Conservation (phyloP, 2,888 invertebrate species). For the Euplexia lucipara region DNA sequence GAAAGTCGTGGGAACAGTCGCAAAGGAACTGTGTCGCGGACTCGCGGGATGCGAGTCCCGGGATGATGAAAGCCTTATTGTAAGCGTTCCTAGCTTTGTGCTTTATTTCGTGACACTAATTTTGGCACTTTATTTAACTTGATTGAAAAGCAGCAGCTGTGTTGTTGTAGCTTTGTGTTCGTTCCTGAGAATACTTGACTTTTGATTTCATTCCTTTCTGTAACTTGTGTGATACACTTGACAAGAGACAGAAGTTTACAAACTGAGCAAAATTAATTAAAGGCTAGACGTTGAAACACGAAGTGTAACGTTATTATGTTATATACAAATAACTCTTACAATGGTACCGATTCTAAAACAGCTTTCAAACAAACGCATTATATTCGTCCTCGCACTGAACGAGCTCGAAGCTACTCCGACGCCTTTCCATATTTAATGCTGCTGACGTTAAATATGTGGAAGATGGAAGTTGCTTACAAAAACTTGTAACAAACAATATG, state of each 20-base stretch:
- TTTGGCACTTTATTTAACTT: conserved; percentile 25
- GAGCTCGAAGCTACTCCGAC: conserved; percentile 10
- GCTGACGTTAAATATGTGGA: conserved; percentile 53
- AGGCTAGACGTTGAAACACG: background rate
- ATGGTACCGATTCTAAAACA: background rate
- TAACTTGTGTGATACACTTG: background rate
- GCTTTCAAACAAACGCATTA: conserved; percentile 5
- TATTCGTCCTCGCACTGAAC: background rate
- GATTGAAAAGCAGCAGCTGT: conserved; percentile 5
- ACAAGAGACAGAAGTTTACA: background rate
- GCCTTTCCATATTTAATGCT: conserved; percentile 53
- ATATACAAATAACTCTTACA: background rate
- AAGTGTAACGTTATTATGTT: background rate
- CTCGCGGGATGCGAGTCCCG: conserved; percentile 26
- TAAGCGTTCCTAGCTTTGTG: conserved; percentile 15
- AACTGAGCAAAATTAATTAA: no score
- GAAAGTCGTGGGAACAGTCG: conserved; percentile 50
- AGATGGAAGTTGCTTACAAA: conserved; percentile 50
- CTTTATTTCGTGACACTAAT: conserved; percentile 21
- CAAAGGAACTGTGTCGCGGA: conserved; percentile 58
- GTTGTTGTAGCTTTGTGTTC: background rate
- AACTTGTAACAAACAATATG: conserved; percentile 63
- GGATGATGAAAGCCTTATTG: conserved; percentile 52
- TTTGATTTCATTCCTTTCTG: no score
- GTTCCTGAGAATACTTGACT: background rate